Percentiles rank a stretch among this genome's conserved stretches.
Conservation (phyloP, 2,888 invertebrate species). For the Drepana falcataria region DNA sequence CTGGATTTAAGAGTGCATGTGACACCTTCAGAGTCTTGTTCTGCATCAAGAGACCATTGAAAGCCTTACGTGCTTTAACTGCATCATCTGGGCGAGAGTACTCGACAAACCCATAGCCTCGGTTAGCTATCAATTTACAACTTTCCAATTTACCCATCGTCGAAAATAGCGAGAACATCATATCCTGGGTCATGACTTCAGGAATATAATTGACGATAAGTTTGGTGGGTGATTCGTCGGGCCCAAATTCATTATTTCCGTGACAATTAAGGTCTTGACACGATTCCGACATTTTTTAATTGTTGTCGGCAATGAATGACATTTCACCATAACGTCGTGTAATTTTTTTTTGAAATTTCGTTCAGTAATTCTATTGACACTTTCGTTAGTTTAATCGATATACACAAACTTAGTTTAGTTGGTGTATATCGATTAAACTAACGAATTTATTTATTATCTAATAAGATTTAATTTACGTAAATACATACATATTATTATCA, state of each 20-base stretch:
- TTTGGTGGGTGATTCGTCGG: conserved; percentile 78
- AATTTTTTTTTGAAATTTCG: conserved; percentile 31
- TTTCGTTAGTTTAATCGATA: background rate
- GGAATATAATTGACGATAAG: conserved; percentile 80
- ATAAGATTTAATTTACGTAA: too few relatives aligned
- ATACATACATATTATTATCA: too few relatives aligned
- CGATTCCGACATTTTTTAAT: conserved; percentile 80
- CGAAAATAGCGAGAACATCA: conserved; percentile 78
- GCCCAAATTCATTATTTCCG: conserved; percentile 76
- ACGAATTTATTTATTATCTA: too few relatives aligned
- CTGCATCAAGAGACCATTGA: conserved; percentile 76
- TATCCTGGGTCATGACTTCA: conserved; percentile 79
- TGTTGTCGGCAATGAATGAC: conserved; percentile 75
- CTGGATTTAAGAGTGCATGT: conserved; percentile 72
- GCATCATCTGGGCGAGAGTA: conserved; percentile 74
- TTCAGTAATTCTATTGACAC: conserved; percentile 35
- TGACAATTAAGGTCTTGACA: conserved; percentile 80
- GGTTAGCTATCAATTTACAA: conserved; percentile 78
- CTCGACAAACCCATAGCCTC: conserved; percentile 78
- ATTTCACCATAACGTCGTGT: conserved; percentile 62
- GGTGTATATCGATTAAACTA: too few relatives aligned
- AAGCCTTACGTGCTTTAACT: conserved; percentile 72
- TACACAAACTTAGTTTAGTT: background rate
- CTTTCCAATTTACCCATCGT: conserved; percentile 79
- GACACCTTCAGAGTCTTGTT: conserved; percentile 77